Evolutionary conservation across 2,113 vertebrate genomes (phyloP).

Genomic region (Puma concolor): DNA sequence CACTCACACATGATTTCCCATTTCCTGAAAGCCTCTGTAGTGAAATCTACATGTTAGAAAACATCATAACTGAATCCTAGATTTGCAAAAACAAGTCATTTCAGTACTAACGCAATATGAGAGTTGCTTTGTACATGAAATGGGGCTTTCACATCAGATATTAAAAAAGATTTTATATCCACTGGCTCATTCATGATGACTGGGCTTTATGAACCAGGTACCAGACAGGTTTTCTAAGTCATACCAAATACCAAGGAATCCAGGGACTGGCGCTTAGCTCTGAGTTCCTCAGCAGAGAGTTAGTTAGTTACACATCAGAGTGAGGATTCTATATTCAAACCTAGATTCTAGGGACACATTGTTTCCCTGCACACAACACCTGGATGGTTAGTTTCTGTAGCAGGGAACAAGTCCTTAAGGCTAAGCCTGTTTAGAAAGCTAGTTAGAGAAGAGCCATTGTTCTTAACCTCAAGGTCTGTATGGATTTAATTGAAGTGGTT

Average conservation of each 20-base stretch:
- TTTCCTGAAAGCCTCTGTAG: background rate
- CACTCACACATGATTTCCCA: background rate
- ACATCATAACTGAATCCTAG: conserved; percentile 25
- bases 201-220: background rate
- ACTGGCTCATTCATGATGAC: background rate
- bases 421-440: conserved; percentile 27
- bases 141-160: background rate
- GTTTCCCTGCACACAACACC: no score
- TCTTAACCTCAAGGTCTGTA: background rate
- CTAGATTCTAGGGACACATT: background rate
- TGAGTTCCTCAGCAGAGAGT: background rate
- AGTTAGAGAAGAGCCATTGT: background rate
- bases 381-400: background rate
- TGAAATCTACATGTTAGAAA: conserved; percentile 37
- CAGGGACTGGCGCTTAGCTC: background rate
- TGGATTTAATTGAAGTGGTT: background rate
- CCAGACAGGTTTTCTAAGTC: background rate
- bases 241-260: background rate
- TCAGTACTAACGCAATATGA: background rate
- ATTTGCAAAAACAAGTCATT: conserved; percentile 50
- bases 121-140: background rate
- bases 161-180: conserved; percentile 19
- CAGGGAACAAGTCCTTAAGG: background rate
- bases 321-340: background rate
- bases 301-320: background rate